Percentiles rank a stretch among this genome's conserved stretches.
Evolutionary conservation across 37 sponge, comb jelly and placozoan species (phyloP).

Genomic region (Dysidea cf. avara): DNA sequence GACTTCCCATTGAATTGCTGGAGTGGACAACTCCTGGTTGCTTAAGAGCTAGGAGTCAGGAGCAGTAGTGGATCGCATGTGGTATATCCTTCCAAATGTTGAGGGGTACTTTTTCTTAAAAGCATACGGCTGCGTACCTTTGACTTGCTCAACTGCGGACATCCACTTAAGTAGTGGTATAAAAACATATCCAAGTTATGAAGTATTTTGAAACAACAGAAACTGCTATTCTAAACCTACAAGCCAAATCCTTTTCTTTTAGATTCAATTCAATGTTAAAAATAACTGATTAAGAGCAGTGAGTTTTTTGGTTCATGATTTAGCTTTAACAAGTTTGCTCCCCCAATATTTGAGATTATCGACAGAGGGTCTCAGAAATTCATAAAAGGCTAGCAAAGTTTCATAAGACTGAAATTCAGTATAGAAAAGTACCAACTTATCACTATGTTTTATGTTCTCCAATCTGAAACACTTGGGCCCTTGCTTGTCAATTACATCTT

Average conservation of each 20-base stretch:
- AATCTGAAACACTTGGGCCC: neutral
- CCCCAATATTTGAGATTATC: neutral
- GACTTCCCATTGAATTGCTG: conserved; percentile 21
- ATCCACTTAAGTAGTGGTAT: neutral
- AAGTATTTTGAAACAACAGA: conserved; percentile 23
- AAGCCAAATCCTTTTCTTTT: conserved; percentile 8
- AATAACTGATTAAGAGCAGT: conserved; percentile 36
- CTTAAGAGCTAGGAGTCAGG: no score
- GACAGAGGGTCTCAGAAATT: neutral
- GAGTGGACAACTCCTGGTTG: no score
- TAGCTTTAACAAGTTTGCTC: neutral
- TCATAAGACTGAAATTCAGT: neutral
- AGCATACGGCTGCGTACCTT: neutral
- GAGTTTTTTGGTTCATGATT: conserved; percentile 5
- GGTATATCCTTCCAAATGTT: no score
- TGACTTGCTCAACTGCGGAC: neutral
- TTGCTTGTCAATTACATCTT: neutral
- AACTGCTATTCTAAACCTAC: conserved; percentile 22
- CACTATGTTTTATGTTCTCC: neutral
- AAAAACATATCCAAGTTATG: neutral
- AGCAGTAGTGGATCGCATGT: no score
- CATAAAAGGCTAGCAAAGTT: neutral
- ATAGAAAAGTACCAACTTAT: neutral
- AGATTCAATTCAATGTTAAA: conserved; percentile 15
- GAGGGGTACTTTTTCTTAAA: neutral